Evolutionary conservation across 2,113 vertebrate genomes (phyloP).

Genomic region (Rhinolophus ferrumequinum): DNA sequence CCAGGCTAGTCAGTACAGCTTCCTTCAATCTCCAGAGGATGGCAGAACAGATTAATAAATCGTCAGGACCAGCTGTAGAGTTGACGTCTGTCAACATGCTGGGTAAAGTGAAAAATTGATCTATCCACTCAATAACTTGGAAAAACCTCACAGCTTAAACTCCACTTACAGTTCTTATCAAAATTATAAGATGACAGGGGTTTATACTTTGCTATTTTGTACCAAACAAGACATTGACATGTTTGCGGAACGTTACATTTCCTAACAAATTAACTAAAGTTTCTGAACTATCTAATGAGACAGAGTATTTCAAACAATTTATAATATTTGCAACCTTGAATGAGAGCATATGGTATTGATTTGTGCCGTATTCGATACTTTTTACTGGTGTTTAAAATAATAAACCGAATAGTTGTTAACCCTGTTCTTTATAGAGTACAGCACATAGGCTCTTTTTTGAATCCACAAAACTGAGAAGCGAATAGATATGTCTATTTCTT

Average conservation of each 20-base stretch:
- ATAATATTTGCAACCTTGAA: conserved; percentile 54
- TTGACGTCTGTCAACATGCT: conserved; percentile 58
- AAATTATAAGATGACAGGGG: conserved; percentile 30
- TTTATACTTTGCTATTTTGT: conserved; percentile 32
- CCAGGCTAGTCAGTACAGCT: background rate
- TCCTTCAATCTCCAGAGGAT: conserved; percentile 59
- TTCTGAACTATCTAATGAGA: conserved; percentile 38
- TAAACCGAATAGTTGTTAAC: background rate
- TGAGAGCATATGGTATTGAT: conserved; percentile 58
- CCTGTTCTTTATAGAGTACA: background rate
- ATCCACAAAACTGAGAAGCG: conserved; percentile 31
- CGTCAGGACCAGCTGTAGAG: background rate
- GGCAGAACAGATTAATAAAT: conserved; percentile 70
- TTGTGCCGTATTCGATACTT: conserved; percentile 29
- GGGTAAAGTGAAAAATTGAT: conserved; percentile 62
- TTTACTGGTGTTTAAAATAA: conserved; percentile 61
- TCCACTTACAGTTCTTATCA: conserved; percentile 52
- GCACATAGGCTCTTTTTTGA: background rate
- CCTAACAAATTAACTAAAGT: conserved; percentile 20
- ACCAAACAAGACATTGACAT: background rate
- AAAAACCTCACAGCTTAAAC: conserved; percentile 45
- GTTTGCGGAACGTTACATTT: conserved; percentile 16
- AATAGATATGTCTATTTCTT: background rate
- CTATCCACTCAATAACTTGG: conserved; percentile 26
- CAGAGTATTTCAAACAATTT: conserved; percentile 46